Evolutionary conservation across 2,113 vertebrate species (phyloP).

Genomic region (Rhizomys pruinosus): DNA sequence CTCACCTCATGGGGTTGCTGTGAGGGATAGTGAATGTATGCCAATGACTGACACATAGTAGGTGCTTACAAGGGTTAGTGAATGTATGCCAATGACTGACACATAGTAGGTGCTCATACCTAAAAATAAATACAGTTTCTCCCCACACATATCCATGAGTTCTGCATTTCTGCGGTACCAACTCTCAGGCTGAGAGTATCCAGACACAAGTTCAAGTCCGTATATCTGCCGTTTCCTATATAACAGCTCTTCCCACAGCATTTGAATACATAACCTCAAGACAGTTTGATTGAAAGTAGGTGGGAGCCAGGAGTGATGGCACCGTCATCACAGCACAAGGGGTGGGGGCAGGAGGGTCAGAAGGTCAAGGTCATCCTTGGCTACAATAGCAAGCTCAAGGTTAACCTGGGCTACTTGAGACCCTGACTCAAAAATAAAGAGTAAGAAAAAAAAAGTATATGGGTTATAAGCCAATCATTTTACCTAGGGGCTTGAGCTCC

Average conservation of each 20-base stretch:
- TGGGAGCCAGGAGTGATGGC: background rate
- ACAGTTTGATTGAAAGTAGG: background rate
- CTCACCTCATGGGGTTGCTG: background rate
- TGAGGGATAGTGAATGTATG: background rate
- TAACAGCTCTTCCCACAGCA: background rate
- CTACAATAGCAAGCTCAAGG: background rate
- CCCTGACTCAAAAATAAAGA: background rate
- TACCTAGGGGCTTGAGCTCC: no score
- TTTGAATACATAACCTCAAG: background rate
- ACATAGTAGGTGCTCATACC: background rate
- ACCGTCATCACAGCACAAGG: background rate
- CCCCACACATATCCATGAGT: background rate
- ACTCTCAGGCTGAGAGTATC: background rate
- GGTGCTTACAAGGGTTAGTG: background rate
- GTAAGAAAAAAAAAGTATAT: background rate
- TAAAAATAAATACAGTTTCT: background rate
- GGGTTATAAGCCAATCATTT: background rate
- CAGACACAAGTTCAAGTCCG: no score
- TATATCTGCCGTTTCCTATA: no score
- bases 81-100: background rate
- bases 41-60: background rate
- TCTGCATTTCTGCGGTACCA: background rate
- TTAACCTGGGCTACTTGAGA: background rate
- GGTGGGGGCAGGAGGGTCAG: background rate
- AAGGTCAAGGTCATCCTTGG: background rate